Percentiles rank a stretch among this genome's conserved stretches.
phyloP scores from a whole-genome alignment of 2,888 invertebrate species.

The Calliscelio sp. region DNA sequence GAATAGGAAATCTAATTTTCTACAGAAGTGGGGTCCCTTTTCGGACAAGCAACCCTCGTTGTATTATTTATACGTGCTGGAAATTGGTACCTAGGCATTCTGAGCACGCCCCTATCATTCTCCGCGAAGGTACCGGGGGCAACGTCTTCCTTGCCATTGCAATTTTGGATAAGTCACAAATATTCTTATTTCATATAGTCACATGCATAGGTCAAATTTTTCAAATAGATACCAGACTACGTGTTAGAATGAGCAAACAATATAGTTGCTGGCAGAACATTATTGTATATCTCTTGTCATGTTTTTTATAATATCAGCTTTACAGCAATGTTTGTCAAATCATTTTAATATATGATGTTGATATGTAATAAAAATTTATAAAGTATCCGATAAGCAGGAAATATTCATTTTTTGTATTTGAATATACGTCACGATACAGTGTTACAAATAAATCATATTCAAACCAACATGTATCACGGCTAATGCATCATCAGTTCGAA shows the following conservation, averaged over 20 bases:
- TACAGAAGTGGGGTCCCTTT: constrained; percentile 76
- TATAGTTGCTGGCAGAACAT: too few species aligned
- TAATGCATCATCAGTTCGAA: constrained; percentile 31
- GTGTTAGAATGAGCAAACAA: constrained; percentile 4
- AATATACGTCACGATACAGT: constrained; percentile 2
- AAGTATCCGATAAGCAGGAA: too few species aligned
- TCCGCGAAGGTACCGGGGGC: constrained; percentile 69
- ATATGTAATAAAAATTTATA: too few species aligned
- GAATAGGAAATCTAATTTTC: constrained; percentile 86
- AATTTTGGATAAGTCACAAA: constrained; percentile 77
- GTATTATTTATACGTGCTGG: constrained; percentile 84
- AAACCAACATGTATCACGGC: constrained; percentile 21
- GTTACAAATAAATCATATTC: constrained; percentile 12
- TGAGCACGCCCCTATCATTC: constrained; percentile 82
- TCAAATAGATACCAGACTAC: constrained; percentile 46
- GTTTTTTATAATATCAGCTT: too few species aligned
- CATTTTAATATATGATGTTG: too few species aligned
- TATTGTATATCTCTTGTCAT: too few species aligned
- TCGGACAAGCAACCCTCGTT: constrained; percentile 82
- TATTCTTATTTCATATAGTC: constrained; percentile 77
- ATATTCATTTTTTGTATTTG: not conserved
- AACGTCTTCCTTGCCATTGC: constrained; percentile 78
- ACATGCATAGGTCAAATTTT: constrained; percentile 58
- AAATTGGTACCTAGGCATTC: constrained; percentile 85
- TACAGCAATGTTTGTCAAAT: too few species aligned